These are phyloP conservation scores for Spialia ferax DNA, from an alignment of 2,888 invertebrate genomes.

Conservation along the genomic window DNA sequence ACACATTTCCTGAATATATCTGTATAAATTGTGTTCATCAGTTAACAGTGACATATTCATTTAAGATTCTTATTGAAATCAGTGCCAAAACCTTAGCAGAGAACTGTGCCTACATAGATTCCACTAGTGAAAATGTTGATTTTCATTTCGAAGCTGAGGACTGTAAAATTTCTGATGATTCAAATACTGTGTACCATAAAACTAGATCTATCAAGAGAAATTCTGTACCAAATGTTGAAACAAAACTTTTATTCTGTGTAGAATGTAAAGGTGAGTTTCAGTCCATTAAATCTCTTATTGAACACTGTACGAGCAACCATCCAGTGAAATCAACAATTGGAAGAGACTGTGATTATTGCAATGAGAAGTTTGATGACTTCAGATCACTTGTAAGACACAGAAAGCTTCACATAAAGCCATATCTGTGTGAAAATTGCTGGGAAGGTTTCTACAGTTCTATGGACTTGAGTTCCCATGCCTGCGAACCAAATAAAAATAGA, in stretches of 20 bases:
- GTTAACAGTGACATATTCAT: constrained; percentile 78
- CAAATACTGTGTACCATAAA: constrained; percentile 43
- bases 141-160: constrained; percentile 63
- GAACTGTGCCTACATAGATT: constrained; percentile 52
- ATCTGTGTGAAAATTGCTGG: constrained; percentile 80
- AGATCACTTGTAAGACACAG: constrained; percentile 73
- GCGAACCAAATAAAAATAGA: constrained; percentile 65
- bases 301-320: constrained; percentile 72
- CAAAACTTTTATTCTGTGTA: constrained; percentile 67
- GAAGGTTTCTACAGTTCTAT: constrained; percentile 68
- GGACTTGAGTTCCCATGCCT: constrained; percentile 65
- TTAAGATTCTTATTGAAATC: constrained; percentile 75
- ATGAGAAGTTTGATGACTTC: constrained; percentile 80
- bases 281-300: constrained; percentile 60
- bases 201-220: constrained; percentile 45
- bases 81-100: constrained; percentile 65
- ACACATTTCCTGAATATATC: constrained; percentile 66
- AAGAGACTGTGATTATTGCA: constrained; percentile 78
- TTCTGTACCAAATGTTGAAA: constrained; percentile 40
- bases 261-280: constrained; percentile 74
- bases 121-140: constrained; percentile 61
- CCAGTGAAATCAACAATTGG: constrained; percentile 65
- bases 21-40: constrained; percentile 80
- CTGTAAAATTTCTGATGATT: constrained; percentile 47
- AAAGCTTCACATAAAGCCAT: constrained; percentile 75